phyloP scores from a whole-genome alignment of 2,113 vertebrate species.

The Toxotes chatareus region DNA sequence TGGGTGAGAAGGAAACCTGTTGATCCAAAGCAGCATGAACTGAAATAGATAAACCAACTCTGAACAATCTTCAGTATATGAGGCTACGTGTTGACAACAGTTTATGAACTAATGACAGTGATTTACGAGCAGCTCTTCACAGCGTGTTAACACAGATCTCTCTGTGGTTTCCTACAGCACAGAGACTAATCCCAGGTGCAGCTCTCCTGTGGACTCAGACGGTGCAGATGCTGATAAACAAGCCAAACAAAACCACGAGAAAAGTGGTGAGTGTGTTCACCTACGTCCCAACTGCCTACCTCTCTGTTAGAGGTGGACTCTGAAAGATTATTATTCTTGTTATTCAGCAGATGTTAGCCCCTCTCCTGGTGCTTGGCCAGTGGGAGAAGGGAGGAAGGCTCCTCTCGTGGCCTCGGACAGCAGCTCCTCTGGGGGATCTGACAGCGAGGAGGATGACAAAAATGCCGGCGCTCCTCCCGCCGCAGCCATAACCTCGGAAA shows the following conservation, averaged over 20 bases:
- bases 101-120: no score
- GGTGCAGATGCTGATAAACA: slow-evolving; percentile 57
- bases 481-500: slow-evolving; percentile 41
- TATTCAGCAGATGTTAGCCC: slow-evolving; percentile 67
- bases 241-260: slow-evolving; percentile 78
- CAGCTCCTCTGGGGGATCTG: slow-evolving; percentile 89
- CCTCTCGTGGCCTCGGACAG: slow-evolving; percentile 87
- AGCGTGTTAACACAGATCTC: not conserved
- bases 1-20: slow-evolving; percentile 83
- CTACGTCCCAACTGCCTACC: not conserved
- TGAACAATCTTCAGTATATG: no score
- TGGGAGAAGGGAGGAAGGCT: slow-evolving; percentile 80
- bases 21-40: not conserved
- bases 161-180: slow-evolving; percentile 78
- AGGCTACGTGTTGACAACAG: no score
- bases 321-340: no score
- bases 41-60: no score
- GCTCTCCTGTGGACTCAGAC: slow-evolving; percentile 85
- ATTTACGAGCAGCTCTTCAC: not conserved
- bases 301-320: not conserved
- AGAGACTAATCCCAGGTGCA: slow-evolving; percentile 87
- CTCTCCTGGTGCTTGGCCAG: slow-evolving; percentile 82
- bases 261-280: slow-evolving; percentile 45
- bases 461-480: slow-evolving; percentile 44
- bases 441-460: slow-evolving; percentile 86